Percentiles rank a stretch among this genome's conserved stretches.
These are phyloP conservation scores for Pseudachorutes palmiensis DNA, from an alignment of 1,140 invertebrate species.

Conservation along the genomic window DNA sequence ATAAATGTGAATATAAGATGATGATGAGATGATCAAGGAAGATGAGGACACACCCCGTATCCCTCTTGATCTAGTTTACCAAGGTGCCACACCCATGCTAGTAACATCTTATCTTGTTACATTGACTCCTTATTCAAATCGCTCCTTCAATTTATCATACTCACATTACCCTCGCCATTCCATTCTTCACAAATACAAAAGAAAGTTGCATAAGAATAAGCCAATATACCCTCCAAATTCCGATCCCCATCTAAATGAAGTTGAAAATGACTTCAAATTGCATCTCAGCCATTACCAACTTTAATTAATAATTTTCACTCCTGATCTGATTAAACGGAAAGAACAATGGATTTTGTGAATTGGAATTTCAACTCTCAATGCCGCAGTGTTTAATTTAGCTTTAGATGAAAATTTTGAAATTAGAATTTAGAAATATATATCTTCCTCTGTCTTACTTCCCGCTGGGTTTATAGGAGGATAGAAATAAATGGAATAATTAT, in stretches of 20 bases:
- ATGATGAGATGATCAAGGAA: slow-evolving; percentile 6
- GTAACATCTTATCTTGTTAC: neutral
- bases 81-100: neutral
- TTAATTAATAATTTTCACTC: no score
- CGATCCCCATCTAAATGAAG: no score
- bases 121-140: neutral
- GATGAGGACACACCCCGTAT: slow-evolving; percentile 3
- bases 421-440: no score
- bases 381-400: no score
- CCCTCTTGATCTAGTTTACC: slow-evolving; percentile 8
- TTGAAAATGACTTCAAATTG: no score
- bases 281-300: no score
- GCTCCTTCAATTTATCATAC: neutral
- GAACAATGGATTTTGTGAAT: neutral
- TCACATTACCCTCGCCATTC: neutral
- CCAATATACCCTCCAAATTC: no score
- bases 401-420: no score
- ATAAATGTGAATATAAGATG: neutral
- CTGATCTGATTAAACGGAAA: no score
- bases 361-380: neutral
- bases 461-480: neutral
- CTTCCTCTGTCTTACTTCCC: neutral
- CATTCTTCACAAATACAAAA: neutral
- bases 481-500: slow-evolving; percentile 1
- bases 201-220: no score